These are phyloP conservation scores for Pangasius macronema DNA, from an alignment of 2,797 vertebrate genomes.

Conservation along the genomic window DNA sequence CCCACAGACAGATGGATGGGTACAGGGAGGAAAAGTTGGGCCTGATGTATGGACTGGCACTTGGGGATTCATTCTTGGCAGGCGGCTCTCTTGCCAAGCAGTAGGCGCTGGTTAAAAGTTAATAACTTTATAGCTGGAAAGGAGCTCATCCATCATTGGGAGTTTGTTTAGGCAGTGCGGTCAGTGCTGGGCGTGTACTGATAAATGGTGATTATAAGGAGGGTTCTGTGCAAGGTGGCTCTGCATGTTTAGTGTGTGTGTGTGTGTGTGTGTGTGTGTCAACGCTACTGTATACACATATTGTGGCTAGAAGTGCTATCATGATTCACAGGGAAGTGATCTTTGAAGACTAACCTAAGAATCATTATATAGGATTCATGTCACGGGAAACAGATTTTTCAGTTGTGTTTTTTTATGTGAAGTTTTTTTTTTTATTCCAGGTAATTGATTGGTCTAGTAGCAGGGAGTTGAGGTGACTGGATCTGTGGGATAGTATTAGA, in stretches of 20 bases:
- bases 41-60: slow-evolving; percentile 70
- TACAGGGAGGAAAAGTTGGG: slow-evolving; percentile 50
- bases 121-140: slow-evolving; percentile 88
- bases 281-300: slow-evolving; percentile 27
- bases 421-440: background rate
- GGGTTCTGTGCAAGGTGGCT: slow-evolving; percentile 51
- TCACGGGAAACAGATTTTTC: slow-evolving; percentile 18
- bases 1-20: slow-evolving; percentile 64
- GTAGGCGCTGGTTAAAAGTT: slow-evolving; percentile 87
- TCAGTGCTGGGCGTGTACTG: slow-evolving; percentile 75
- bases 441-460: background rate
- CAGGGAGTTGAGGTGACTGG: background rate
- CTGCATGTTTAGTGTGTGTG: slow-evolving; percentile 48
- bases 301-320: slow-evolving; percentile 14
- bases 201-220: slow-evolving; percentile 79
- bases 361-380: background rate
- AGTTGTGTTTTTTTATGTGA: background rate
- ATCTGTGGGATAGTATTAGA: background rate
- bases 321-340: slow-evolving; percentile 31
- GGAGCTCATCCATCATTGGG: slow-evolving; percentile 84
- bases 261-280: slow-evolving; percentile 38
- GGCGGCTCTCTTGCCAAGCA: slow-evolving; percentile 67
- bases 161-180: slow-evolving; percentile 87
- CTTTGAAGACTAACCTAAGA: slow-evolving; percentile 16
- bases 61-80: slow-evolving; percentile 76